phyloP scores from a whole-genome alignment of 53 echinoderm and acorn worm genomes.

The Glandiceps talaboti region DNA sequence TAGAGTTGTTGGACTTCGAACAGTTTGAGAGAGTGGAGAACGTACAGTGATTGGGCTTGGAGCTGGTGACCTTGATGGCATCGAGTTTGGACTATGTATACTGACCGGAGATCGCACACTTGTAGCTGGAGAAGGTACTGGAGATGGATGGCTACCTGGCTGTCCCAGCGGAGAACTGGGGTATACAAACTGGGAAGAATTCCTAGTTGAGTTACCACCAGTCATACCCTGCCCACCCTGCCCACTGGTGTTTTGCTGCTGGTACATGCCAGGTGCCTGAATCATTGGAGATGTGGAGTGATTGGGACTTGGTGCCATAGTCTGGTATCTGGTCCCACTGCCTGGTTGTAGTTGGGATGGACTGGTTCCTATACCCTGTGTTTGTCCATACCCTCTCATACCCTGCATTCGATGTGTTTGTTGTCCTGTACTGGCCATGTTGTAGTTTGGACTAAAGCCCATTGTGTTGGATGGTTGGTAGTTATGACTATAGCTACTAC shows the following conservation, averaged over 20 bases:
- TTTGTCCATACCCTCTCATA: slow-evolving; percentile 30
- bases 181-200: slow-evolving; percentile 10
- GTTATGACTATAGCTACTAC: not conserved
- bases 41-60: slow-evolving; percentile 45
- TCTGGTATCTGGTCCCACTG: not conserved
- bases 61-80: slow-evolving; percentile 70
- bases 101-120: slow-evolving; percentile 62
- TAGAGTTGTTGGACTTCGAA: slow-evolving; percentile 15
- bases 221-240: slow-evolving; percentile 32
- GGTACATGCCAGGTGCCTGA: slow-evolving; percentile 64
- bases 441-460: not conserved
- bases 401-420: slow-evolving; percentile 4
- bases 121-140: slow-evolving; percentile 49
- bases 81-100: slow-evolving; percentile 68
- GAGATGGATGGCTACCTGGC: slow-evolving; percentile 38
- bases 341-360: not conserved
- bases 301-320: not conserved
- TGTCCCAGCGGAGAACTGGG: not conserved
- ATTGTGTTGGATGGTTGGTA: not conserved
- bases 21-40: slow-evolving; percentile 11
- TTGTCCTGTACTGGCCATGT: not conserved
- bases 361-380: not conserved
- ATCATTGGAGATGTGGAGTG: slow-evolving; percentile 54
- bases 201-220: slow-evolving; percentile 23
- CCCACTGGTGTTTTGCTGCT: slow-evolving; percentile 37